A percentile compares a stretch with the other conserved stretches of the same genome.
These are phyloP conservation scores for Synaphobranchus kaupii DNA, from an alignment of 2,797 vertebrate species.

Conservation along the genomic window DNA sequence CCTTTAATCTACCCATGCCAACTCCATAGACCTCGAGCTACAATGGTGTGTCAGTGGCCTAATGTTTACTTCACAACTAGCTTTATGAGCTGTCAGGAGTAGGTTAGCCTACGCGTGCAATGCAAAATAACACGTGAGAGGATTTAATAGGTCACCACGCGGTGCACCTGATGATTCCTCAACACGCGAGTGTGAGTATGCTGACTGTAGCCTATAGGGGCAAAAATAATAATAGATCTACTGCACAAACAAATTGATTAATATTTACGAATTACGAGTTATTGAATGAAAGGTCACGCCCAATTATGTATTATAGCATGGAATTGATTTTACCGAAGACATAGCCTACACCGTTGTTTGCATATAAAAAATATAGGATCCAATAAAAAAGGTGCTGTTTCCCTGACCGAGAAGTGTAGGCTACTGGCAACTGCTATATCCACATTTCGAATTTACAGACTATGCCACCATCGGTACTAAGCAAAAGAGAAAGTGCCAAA, in stretches of 20 bases:
- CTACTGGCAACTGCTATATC: not conserved
- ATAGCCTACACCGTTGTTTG: not conserved
- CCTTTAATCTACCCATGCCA: not conserved
- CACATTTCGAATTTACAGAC: not conserved
- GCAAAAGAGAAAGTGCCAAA: not conserved
- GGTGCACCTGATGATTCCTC: slow-evolving; percentile 2
- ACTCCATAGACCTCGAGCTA: not conserved
- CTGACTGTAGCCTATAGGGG: not conserved
- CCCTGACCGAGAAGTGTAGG: not conserved
- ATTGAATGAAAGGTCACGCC: not conserved
- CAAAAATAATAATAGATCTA: not conserved
- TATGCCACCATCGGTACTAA: not conserved
- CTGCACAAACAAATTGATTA: not conserved
- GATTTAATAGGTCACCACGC: slow-evolving; percentile 2
- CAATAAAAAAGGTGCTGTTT: not conserved
- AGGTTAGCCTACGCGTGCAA: not conserved
- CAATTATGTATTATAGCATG: not conserved
- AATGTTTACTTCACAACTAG: not conserved
- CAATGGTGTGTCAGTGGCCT: not conserved
- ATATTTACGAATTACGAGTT: not conserved
- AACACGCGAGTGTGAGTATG: not conserved
- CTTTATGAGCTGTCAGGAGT: not conserved
- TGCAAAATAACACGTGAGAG: slow-evolving; percentile 9
- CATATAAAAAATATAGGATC: not conserved
- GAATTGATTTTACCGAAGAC: not conserved